phyloP scores from a whole-genome alignment of 2,797 vertebrate genomes.

The Typhlichthys eigenmanni region DNA sequence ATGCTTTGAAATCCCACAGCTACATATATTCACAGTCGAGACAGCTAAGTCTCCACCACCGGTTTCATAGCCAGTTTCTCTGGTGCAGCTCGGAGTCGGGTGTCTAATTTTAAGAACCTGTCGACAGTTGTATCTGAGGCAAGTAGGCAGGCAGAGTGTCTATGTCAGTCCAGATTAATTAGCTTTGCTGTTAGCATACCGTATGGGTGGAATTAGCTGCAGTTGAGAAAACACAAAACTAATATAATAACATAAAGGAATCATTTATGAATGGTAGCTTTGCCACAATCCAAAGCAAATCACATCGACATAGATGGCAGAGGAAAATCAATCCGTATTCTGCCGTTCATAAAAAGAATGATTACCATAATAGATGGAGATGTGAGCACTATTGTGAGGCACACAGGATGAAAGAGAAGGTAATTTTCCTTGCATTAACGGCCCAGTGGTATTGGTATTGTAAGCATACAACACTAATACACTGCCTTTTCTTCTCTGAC shows the following conservation, averaged over 20 bases:
- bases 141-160: too few relatives aligned
- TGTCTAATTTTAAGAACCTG: too few relatives aligned
- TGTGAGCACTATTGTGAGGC: constrained; percentile 18
- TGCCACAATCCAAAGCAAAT: constrained; percentile 9
- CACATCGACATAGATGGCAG: background rate
- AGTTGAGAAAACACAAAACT: background rate
- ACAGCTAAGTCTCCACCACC: too few relatives aligned
- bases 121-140: too few relatives aligned
- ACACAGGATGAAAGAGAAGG: constrained; percentile 18
- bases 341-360: constrained; percentile 16
- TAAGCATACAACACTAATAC: too few relatives aligned
- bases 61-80: too few relatives aligned
- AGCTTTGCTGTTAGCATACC: background rate
- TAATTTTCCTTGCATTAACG: constrained; percentile 20
- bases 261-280: background rate
- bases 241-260: background rate
- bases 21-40: too few relatives aligned
- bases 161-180: too few relatives aligned
- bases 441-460: constrained; percentile 25
- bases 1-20: too few relatives aligned
- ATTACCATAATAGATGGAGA: constrained; percentile 28
- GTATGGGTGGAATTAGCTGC: background rate
- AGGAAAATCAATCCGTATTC: background rate
- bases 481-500: constrained; percentile 30
- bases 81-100: too few relatives aligned